phyloP scores from a whole-genome alignment of 2,113 vertebrate genomes.

The Oncorhynchus masou region DNA sequence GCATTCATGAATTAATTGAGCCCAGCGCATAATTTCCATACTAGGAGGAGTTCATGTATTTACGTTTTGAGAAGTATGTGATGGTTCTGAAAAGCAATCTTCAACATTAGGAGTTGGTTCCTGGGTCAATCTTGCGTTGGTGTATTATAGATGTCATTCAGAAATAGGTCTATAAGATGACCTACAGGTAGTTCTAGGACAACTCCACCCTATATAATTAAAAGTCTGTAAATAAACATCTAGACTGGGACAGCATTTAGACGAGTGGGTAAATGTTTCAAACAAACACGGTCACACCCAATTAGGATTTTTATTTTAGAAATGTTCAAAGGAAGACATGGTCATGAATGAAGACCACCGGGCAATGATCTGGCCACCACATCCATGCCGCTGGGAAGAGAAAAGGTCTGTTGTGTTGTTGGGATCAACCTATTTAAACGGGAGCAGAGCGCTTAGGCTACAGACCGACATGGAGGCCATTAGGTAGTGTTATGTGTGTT shows the following conservation, averaged over 20 bases:
- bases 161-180: neutral
- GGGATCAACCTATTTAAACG: neutral
- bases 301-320: neutral
- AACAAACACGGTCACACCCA: neutral
- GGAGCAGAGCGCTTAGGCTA: neutral
- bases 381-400: neutral
- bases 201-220: neutral
- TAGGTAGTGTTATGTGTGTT: constrained; percentile 28
- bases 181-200: neutral
- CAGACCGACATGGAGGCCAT: constrained; percentile 24
- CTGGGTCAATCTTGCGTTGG: neutral
- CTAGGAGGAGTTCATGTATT: neutral
- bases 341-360: neutral
- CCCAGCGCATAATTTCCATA: constrained; percentile 47
- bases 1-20: constrained; percentile 47
- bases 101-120: neutral
- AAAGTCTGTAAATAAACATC: neutral
- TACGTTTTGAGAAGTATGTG: neutral
- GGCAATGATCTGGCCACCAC: neutral
- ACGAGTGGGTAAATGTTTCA: neutral
- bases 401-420: constrained; percentile 3
- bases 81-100: neutral
- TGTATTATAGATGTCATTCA: neutral
- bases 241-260: neutral
- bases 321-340: neutral